Evolutionary conservation across 2,888 invertebrate species (phyloP).

Genomic region (Drosophila lutescens): DNA sequence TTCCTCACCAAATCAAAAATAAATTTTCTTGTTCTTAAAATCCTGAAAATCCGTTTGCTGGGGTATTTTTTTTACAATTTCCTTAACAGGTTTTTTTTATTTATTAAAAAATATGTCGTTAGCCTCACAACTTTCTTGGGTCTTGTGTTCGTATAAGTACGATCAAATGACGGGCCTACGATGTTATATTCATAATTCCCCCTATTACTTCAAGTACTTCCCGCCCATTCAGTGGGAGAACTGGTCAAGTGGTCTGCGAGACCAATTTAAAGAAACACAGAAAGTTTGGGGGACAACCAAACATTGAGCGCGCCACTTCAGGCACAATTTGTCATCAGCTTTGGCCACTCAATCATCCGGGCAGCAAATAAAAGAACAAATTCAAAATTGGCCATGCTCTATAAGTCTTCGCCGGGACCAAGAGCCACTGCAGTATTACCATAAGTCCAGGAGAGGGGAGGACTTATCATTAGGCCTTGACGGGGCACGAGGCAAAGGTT

Average conservation of each 20-base stretch:
- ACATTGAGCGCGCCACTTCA: constrained; percentile 40
- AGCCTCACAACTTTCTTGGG: not conserved
- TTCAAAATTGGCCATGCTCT: constrained; percentile 63
- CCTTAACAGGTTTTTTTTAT: no score
- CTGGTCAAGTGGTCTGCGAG: constrained; percentile 72
- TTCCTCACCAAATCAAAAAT: no score
- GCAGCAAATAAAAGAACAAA: constrained; percentile 18
- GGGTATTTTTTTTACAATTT: no score
- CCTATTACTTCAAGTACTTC: constrained; percentile 59
- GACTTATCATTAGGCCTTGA: constrained; percentile 60
- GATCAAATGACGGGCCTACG: not conserved
- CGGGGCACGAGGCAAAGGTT: constrained; percentile 46
- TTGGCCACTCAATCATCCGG: constrained; percentile 63
- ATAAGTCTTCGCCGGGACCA: constrained; percentile 53
- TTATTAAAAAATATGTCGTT: not conserved
- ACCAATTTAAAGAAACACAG: constrained; percentile 58
- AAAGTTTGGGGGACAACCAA: constrained; percentile 35
- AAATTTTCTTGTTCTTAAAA: no score
- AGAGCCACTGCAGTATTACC: constrained; percentile 25
- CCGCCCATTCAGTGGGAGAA: constrained; percentile 1
- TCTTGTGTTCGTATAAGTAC: not conserved
- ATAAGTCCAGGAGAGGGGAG: constrained; percentile 36
- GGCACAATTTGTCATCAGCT: constrained; percentile 75
- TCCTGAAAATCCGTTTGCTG: no score
- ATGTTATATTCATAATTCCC: constrained; percentile 41